Conservation (phyloP, 2,113 vertebrate species). For the Alexandromys fortis region DNA sequence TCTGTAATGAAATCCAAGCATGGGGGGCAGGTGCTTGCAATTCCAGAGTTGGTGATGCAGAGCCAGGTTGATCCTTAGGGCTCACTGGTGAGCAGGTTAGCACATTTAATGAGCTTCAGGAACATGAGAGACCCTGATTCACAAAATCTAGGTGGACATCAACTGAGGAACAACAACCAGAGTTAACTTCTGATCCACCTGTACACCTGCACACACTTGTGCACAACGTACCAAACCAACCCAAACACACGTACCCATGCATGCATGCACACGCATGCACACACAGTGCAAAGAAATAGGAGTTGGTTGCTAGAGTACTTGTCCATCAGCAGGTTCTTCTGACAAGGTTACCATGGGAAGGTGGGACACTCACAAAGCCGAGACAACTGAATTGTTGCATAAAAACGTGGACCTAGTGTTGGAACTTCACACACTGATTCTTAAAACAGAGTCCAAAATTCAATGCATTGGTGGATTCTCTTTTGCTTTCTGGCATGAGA, state of each 20-base stretch:
- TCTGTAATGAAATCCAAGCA: neutral
- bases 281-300: neutral
- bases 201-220: neutral
- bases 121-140: neutral
- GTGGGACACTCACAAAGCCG: neutral
- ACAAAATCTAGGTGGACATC: neutral
- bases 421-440: neutral
- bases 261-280: neutral
- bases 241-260: neutral
- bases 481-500: neutral
- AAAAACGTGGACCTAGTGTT: neutral
- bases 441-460: neutral
- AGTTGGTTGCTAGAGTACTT: neutral
- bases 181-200: neutral
- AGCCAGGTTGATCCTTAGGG: neutral
- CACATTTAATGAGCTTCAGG: neutral
- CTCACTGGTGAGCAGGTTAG: neutral
- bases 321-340: neutral
- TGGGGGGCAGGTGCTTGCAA: no score
- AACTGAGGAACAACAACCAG: neutral
- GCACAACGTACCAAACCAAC: neutral
- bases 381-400: neutral
- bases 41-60: neutral
- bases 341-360: neutral
- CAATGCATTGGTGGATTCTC: neutral